phyloP scores from a whole-genome alignment of 2,888 invertebrate species.

The Pecten maximus region DNA sequence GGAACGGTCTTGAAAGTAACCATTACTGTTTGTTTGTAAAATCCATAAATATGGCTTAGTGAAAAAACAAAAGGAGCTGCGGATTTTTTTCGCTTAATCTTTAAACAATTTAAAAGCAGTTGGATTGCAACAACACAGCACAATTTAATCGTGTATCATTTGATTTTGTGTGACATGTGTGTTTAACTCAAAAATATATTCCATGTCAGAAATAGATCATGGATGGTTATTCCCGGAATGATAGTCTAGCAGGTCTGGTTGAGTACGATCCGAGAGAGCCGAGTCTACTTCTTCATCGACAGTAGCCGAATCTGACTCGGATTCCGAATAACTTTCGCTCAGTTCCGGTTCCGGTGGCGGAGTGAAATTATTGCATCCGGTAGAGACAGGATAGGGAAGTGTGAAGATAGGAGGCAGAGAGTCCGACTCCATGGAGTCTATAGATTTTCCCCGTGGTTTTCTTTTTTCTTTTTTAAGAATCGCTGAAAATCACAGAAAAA shows the following conservation, averaged over 20 bases:
- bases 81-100: no score
- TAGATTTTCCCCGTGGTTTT: neutral
- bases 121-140: no score
- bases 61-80: no score
- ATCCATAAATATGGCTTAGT: no score
- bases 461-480: neutral
- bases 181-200: no score
- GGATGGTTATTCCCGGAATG: neutral
- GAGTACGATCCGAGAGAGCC: neutral
- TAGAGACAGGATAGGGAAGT: neutral
- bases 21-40: no score
- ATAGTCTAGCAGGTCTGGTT: neutral
- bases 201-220: no score
- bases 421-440: neutral
- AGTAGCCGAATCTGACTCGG: neutral
- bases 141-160: no score
- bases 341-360: constrained; percentile 20
- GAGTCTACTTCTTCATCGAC: neutral
- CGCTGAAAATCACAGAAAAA: neutral
- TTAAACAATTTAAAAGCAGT: no score
- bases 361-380: neutral
- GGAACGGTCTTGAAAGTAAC: no score
- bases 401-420: neutral
- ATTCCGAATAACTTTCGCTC: neutral
- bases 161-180: no score